A percentile compares a stretch with the other conserved stretches of the same genome.
Evolutionary conservation across 1,140 invertebrate genomes (phyloP).

Genomic region (Lepidotrigona ventralis): DNA sequence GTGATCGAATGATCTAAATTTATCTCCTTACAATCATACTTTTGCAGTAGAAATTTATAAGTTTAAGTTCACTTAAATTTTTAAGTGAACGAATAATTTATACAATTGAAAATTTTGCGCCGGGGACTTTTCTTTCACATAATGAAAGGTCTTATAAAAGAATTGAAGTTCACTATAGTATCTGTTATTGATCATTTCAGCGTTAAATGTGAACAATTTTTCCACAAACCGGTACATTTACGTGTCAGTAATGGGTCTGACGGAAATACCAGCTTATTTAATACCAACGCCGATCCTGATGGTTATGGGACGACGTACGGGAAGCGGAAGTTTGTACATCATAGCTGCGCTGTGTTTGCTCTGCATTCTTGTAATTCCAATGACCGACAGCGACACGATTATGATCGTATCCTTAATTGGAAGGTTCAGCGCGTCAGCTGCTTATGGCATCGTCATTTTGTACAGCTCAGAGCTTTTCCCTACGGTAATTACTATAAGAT

Average conservation of each 20-base stretch:
- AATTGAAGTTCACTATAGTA: neutral
- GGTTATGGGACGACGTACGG: conserved; percentile 75
- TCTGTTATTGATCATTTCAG: conserved; percentile 58
- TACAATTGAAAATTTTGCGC: neutral
- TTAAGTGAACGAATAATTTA: neutral
- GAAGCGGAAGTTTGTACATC: conserved; percentile 74
- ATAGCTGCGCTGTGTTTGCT: conserved; percentile 77
- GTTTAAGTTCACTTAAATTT: too few relatives aligned
- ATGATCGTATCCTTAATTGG: conserved; percentile 81
- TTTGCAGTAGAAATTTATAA: neutral
- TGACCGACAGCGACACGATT: conserved; percentile 67
- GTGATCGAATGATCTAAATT: conserved; percentile 16
- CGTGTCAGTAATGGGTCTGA: conserved; percentile 77
- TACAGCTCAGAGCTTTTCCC: conserved; percentile 84
- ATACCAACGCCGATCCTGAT: conserved; percentile 78
- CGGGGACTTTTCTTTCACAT: neutral
- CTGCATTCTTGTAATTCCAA: conserved; percentile 75
- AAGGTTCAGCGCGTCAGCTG: conserved; percentile 82
- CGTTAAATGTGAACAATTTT: conserved; percentile 80
- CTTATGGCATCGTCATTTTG: conserved; percentile 84
- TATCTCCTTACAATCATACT: neutral
- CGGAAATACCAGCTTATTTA: conserved; percentile 80
- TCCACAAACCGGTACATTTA: conserved; percentile 79
- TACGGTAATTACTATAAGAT: conserved; percentile 72
- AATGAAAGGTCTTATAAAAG: too few relatives aligned